Evolutionary conservation across 2,888 invertebrate genomes (phyloP).

Genomic region (Macrosiphum euphorbiae): DNA sequence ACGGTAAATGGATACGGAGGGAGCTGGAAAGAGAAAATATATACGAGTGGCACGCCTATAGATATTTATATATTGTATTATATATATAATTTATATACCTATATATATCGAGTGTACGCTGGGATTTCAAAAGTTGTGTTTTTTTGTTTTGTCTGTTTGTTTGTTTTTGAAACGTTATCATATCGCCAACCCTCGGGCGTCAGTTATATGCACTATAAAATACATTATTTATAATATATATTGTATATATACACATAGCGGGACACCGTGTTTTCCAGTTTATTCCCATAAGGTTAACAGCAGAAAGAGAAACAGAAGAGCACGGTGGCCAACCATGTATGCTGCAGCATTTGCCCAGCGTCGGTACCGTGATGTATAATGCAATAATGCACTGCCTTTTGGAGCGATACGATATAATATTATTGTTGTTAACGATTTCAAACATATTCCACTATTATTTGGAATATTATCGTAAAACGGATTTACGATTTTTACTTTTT

Average conservation of each 20-base stretch:
- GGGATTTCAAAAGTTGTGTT: conserved; percentile 23
- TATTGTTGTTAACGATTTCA: not conserved
- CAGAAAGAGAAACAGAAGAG: not conserved
- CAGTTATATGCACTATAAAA: not conserved
- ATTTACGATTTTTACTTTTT: not conserved
- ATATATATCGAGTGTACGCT: not conserved
- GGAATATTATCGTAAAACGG: not conserved
- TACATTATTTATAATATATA: not conserved
- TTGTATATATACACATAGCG: not conserved
- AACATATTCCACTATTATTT: not conserved
- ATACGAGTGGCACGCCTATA: not conserved
- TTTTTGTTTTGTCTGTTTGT: conserved; percentile 7
- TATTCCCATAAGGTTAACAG: not conserved
- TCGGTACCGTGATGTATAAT: not conserved
- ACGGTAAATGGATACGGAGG: conserved; percentile 22
- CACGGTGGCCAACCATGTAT: not conserved
- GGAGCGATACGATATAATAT: not conserved
- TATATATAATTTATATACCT: not conserved
- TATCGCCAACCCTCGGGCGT: conserved; percentile 6
- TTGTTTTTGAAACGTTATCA: conserved; percentile 35
- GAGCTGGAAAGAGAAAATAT: not conserved
- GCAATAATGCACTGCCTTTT: not conserved
- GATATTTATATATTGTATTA: not conserved
- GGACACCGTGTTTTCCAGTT: not conserved
- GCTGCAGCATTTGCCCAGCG: not conserved